These are phyloP conservation scores for Magallana gigas DNA, from an alignment of 1,140 invertebrate species.

Conservation along the genomic window DNA sequence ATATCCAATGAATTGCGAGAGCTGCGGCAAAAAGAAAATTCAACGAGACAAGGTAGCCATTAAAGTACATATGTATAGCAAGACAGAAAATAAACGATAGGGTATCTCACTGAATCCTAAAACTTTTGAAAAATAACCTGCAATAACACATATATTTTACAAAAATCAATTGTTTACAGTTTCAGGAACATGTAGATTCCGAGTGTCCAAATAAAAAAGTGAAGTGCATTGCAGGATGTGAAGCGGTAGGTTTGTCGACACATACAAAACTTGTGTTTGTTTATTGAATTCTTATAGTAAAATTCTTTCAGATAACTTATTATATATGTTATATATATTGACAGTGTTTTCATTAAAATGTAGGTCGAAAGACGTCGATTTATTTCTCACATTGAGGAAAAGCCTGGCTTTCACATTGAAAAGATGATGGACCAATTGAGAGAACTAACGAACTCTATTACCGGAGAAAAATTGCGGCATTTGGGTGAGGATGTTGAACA, in stretches of 20 bases:
- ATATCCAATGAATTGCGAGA: slow-evolving; percentile 69
- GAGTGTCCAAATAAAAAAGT: slow-evolving; percentile 69
- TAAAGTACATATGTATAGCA: not conserved
- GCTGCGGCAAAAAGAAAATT: slow-evolving; percentile 69
- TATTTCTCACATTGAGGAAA: slow-evolving; percentile 46
- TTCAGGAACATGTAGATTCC: slow-evolving; percentile 69
- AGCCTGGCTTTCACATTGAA: slow-evolving; percentile 47
- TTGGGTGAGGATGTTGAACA: slow-evolving; percentile 5
- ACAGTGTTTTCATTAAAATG: too few relatives aligned
- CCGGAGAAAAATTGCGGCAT: not conserved
- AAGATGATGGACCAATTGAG: slow-evolving; percentile 3
- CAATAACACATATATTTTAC: too few relatives aligned
- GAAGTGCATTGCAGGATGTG: slow-evolving; percentile 46
- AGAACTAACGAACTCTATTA: not conserved
- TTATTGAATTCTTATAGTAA: not conserved
- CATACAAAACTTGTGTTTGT: not conserved
- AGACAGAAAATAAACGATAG: too few relatives aligned
- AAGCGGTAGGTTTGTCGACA: slow-evolving; percentile 38
- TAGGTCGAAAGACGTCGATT: slow-evolving; percentile 54
- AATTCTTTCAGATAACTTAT: too few relatives aligned
- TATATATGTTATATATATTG: too few relatives aligned
- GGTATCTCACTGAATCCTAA: not conserved
- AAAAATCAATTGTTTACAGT: slow-evolving; percentile 61
- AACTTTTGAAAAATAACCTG: too few relatives aligned
- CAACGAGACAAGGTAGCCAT: slow-evolving; percentile 62